phyloP scores from a whole-genome alignment of 2,888 invertebrate species.

The Vesta saturnalis region DNA sequence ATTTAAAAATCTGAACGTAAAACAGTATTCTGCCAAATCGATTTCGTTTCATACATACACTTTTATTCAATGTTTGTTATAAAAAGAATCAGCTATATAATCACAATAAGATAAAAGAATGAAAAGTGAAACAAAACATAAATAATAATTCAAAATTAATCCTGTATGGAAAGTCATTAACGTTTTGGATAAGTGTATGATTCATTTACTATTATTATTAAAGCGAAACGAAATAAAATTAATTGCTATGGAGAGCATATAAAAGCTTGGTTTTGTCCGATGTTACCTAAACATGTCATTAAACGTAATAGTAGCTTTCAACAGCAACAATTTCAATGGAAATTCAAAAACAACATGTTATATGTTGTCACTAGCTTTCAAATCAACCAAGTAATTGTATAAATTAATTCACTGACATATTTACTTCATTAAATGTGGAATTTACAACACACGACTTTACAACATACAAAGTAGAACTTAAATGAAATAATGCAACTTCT shows the following conservation, averaged over 20 bases:
- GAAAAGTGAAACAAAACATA: too few species aligned
- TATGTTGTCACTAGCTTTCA: background rate
- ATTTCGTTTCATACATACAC: too few species aligned
- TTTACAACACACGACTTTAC: too few species aligned
- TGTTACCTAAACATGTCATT: conserved; percentile 1
- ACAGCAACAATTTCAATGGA: background rate
- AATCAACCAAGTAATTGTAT: background rate
- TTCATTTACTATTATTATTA: background rate
- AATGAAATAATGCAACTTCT: too few species aligned
- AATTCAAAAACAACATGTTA: background rate
- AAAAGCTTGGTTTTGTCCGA: background rate
- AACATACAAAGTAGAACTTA: too few species aligned
- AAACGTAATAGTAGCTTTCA: background rate
- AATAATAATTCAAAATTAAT: background rate
- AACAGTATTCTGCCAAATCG: too few species aligned
- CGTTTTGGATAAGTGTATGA: background rate
- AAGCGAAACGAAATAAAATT: background rate
- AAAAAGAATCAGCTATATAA: too few species aligned
- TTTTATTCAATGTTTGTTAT: too few species aligned
- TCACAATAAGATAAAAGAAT: too few species aligned
- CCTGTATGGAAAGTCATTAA: background rate
- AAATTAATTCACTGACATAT: background rate
- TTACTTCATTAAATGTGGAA: background rate
- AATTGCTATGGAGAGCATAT: background rate
- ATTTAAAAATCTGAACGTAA: too few species aligned